Percentiles rank a stretch among this genome's conserved stretches.
phyloP scores from a whole-genome alignment of 1,140 invertebrate genomes.

The Globodera rostochiensis region DNA sequence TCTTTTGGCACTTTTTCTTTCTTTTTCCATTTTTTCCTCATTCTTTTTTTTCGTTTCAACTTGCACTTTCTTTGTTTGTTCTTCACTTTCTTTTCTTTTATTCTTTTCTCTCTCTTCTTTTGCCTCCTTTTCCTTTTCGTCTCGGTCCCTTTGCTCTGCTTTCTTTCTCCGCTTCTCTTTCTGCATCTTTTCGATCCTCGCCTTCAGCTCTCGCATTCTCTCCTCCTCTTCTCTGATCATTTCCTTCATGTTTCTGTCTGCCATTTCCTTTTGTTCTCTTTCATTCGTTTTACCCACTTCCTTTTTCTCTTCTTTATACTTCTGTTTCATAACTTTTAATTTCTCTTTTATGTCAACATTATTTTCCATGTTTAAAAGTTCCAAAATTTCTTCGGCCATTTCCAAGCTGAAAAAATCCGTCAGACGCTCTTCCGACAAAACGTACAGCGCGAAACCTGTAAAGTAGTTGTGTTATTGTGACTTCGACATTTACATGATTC shows the following conservation, averaged over 20 bases:
- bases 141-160: not conserved
- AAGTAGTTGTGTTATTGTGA: no score
- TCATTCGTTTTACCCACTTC: not conserved
- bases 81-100: not conserved
- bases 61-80: not conserved
- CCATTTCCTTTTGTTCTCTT: not conserved
- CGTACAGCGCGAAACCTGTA: not conserved
- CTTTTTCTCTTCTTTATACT: not conserved
- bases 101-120: not conserved
- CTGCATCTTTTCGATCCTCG: not conserved
- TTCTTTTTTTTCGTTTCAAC: not conserved
- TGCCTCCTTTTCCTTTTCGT: not conserved
- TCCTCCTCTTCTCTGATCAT: slow-evolving; percentile 1
- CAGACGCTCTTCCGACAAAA: not conserved
- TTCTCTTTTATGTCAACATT: not conserved
- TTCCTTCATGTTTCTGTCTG: not conserved
- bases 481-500: no score
- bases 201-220: not conserved
- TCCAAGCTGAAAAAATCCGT: not conserved
- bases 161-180: not conserved
- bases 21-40: not conserved
- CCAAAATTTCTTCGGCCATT: not conserved
- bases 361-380: not conserved
- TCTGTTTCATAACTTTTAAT: not conserved
- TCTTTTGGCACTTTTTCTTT: not conserved